phyloP scores from a whole-genome alignment of 2,888 invertebrate species.

The Morpho deidamia region DNA sequence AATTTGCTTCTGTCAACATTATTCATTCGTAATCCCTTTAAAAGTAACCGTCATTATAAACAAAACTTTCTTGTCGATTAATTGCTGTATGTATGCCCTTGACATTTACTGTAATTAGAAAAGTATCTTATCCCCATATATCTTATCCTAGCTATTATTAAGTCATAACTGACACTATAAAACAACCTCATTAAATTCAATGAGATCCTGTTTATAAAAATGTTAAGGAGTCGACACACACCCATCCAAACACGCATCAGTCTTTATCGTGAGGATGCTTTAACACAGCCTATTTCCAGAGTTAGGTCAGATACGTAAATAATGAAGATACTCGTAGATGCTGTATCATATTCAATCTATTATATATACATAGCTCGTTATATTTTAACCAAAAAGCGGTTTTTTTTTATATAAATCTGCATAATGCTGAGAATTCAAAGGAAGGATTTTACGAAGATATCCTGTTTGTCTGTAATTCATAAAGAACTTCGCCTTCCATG shows the following conservation, averaged over 20 bases:
- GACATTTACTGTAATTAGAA: slow-evolving; percentile 23
- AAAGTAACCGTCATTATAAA: not conserved
- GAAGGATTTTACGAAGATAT: too few species aligned
- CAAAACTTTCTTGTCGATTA: not conserved
- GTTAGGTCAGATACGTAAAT: too few species aligned
- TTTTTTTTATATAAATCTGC: too few species aligned
- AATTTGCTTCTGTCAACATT: not conserved
- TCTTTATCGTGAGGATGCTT: too few species aligned
- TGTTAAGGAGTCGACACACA: not conserved
- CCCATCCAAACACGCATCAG: not conserved
- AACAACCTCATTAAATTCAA: slow-evolving; percentile 18
- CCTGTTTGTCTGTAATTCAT: too few species aligned
- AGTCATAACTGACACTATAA: slow-evolving; percentile 10
- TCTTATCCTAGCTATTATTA: slow-evolving; percentile 5
- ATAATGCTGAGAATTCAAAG: too few species aligned
- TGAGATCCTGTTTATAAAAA: not conserved
- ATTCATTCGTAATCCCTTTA: not conserved
- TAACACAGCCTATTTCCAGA: too few species aligned
- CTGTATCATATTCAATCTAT: too few species aligned
- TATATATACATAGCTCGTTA: too few species aligned
- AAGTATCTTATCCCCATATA: slow-evolving; percentile 18
- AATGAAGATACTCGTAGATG: too few species aligned
- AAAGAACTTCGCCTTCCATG: too few species aligned
- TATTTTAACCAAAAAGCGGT: too few species aligned
- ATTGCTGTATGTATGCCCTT: not conserved